Percentiles rank a stretch among this genome's conserved stretches.
Conservation (phyloP, 2,113 vertebrate species). For the Dromas ardeola region DNA sequence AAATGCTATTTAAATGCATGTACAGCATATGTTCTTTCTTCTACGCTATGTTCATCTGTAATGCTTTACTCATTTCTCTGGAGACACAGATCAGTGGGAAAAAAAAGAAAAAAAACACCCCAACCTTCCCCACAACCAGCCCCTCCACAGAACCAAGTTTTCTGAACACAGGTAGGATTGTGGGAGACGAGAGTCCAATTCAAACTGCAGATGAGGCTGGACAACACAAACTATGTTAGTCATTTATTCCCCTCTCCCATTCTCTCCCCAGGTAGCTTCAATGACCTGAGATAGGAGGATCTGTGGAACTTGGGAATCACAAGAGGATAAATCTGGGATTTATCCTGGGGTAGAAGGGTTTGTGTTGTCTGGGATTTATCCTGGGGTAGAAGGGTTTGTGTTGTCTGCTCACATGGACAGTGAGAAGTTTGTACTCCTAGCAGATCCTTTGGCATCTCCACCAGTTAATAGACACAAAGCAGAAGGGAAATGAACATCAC, state of each 20-base stretch:
- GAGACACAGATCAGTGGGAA: neutral
- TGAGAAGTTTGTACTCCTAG: neutral
- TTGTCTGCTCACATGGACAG: neutral
- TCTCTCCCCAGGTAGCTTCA: neutral
- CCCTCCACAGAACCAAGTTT: neutral
- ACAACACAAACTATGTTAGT: neutral
- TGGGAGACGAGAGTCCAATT: neutral
- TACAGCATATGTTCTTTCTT: conserved; percentile 73
- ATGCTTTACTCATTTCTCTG: conserved; percentile 35
- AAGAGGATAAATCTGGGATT: neutral
- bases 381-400: neutral
- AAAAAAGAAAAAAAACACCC: neutral
- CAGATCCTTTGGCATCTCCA: neutral
- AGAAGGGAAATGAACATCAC: neutral
- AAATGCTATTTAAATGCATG: conserved; percentile 73
- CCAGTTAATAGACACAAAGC: neutral
- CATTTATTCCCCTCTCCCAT: neutral
- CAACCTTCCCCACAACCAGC: neutral
- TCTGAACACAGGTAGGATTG: neutral
- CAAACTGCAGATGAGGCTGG: neutral
- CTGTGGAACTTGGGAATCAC: neutral
- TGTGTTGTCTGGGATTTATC: neutral
- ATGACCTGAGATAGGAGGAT: neutral
- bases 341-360: neutral
- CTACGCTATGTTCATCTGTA: conserved; percentile 44